These are phyloP conservation scores for Sylvietta virens DNA, from an alignment of 2,113 vertebrate species.

Conservation along the genomic window DNA sequence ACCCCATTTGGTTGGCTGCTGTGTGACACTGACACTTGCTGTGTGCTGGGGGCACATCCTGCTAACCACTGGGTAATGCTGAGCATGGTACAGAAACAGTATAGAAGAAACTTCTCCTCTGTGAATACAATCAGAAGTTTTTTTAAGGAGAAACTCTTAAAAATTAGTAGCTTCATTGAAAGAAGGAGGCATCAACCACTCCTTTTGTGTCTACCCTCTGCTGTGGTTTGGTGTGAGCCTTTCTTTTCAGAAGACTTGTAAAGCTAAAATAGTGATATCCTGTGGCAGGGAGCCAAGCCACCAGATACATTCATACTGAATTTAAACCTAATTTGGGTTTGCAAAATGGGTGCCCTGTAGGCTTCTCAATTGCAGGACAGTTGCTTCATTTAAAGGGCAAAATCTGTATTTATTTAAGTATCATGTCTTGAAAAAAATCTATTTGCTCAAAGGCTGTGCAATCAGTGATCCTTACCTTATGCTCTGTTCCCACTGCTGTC, in stretches of 20 bases:
- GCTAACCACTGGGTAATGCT: background rate
- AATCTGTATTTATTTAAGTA: background rate
- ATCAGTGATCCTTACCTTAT: background rate
- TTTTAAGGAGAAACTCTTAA: background rate
- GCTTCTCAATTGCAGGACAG: background rate
- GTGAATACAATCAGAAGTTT: background rate
- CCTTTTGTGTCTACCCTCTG: background rate
- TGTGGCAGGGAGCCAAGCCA: background rate
- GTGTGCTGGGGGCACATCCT: rapidly evolving
- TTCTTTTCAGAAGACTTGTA: background rate
- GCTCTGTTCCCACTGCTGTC: background rate
- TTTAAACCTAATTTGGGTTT: background rate
- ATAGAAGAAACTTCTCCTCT: background rate
- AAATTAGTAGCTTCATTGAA: background rate
- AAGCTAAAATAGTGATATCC: background rate
- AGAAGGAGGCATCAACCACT: background rate
- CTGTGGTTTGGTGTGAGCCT: background rate
- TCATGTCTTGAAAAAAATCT: background rate
- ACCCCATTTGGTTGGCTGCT: background rate
- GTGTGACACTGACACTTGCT: background rate
- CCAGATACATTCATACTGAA: background rate
- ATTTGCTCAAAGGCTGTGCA: background rate
- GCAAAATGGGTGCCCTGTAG: background rate
- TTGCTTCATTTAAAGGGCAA: background rate
- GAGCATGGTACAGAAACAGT: background rate